A percentile compares a stretch with the other conserved stretches of the same genome.
phyloP scores from a whole-genome alignment of 2,113 vertebrate species.

The Aptenodytes forsteri region DNA sequence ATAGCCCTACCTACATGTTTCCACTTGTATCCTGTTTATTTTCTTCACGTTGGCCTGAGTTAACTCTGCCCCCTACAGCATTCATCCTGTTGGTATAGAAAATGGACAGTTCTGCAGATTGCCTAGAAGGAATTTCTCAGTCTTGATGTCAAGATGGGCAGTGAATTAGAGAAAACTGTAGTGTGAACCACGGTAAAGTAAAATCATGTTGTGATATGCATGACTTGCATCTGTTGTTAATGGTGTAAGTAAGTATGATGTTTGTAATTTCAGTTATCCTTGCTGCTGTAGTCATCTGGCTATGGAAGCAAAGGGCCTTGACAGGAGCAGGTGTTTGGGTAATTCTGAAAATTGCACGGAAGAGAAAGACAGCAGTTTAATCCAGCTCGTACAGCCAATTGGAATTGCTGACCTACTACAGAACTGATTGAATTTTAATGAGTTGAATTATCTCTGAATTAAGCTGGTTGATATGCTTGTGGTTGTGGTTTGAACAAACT shows the following conservation, averaged over 20 bases:
- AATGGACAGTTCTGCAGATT: not conserved
- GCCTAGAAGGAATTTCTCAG: not conserved
- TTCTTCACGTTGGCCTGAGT: not conserved
- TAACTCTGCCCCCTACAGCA: conserved; percentile 2
- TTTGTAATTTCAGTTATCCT: not conserved
- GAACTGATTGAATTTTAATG: conserved; percentile 45
- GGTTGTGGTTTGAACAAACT: not conserved
- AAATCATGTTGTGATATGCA: not conserved
- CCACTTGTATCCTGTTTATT: not conserved
- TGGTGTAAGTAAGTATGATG: not conserved
- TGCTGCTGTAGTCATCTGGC: not conserved
- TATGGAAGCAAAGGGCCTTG: not conserved
- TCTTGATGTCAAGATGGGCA: not conserved
- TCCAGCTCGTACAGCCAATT: not conserved
- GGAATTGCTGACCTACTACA: not conserved
- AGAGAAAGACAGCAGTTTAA: conserved; percentile 3
- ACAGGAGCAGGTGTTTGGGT: conserved; percentile 16
- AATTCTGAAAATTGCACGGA: conserved; percentile 2
- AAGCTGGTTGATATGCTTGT: not conserved
- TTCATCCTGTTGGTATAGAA: not conserved
- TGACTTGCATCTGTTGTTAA: not conserved
- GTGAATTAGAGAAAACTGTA: not conserved
- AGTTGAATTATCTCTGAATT: conserved; percentile 11
- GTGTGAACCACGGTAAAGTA: not conserved
- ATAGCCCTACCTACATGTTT: not conserved